A percentile compares a stretch with the other conserved stretches of the same genome.
Evolutionary conservation across 2,888 invertebrate genomes (phyloP).

Genomic region (Acanthosepion lycidas): DNA sequence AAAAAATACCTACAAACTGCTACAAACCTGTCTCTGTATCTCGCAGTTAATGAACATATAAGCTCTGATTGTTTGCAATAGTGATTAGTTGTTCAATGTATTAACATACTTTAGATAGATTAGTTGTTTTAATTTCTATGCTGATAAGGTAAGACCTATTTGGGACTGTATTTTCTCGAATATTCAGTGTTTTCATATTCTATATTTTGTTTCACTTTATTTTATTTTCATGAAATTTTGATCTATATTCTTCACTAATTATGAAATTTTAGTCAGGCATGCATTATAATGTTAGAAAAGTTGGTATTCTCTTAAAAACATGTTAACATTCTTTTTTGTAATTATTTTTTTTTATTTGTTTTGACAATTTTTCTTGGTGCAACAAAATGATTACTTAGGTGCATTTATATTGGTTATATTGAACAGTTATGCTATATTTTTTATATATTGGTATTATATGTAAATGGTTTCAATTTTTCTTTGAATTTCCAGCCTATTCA

Average conservation of each 20-base stretch:
- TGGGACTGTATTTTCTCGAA: not conserved
- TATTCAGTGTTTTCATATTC: not conserved
- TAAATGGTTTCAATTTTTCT: too few species aligned
- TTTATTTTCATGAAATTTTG: not conserved
- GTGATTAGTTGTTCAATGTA: not conserved
- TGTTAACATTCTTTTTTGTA: not conserved
- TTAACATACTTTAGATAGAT: not conserved
- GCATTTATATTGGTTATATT: too few species aligned
- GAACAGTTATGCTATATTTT: too few species aligned
- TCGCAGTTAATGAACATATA: not conserved
- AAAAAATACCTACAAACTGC: not conserved
- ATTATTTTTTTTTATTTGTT: not conserved
- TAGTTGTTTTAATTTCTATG: not conserved
- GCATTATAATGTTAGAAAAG: not conserved
- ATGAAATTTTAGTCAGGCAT: not conserved
- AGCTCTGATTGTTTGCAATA: not conserved
- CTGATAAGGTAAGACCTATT: not conserved
- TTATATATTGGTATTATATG: too few species aligned
- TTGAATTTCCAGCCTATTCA: too few species aligned
- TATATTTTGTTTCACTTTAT: not conserved
- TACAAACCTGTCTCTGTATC: not conserved
- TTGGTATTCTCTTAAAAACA: too few species aligned
- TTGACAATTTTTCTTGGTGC: not conserved
- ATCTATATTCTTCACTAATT: not conserved
- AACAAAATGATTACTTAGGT: not conserved